Evolutionary conservation across 2,888 invertebrate genomes (phyloP).

Genomic region (Deroplatys truncata): DNA sequence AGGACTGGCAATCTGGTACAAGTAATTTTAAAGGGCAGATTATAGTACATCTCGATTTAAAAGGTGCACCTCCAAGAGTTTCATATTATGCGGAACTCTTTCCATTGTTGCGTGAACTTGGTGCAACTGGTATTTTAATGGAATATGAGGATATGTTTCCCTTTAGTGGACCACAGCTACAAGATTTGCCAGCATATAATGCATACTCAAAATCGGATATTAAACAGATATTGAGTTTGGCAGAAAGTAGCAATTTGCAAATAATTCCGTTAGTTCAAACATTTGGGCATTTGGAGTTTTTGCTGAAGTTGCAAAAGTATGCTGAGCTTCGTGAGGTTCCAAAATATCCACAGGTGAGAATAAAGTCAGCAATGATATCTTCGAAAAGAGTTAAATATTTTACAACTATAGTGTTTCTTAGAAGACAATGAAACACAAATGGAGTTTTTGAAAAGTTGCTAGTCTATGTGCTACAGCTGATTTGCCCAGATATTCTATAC

Average conservation of each 20-base stretch:
- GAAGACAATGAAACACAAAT: no score
- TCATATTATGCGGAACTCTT: conserved; percentile 58
- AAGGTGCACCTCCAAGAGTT: conserved; percentile 75
- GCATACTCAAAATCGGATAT: conserved; percentile 59
- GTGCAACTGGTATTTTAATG: conserved; percentile 73
- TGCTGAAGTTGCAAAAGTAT: conserved; percentile 66
- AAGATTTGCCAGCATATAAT: conserved; percentile 58
- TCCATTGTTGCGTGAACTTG: conserved; percentile 55
- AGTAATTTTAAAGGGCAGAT: conserved; percentile 47
- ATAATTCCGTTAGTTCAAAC: conserved; percentile 81
- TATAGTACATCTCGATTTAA: conserved; percentile 78
- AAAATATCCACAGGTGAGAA: conserved; percentile 47
- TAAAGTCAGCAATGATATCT: not conserved
- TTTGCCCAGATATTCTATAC: no score
- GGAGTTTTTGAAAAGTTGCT: no score
- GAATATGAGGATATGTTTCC: conserved; percentile 91
- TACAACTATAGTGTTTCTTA: not conserved
- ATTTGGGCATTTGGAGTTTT: conserved; percentile 80
- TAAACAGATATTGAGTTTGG: conserved; percentile 51
- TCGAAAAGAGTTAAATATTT: not conserved
- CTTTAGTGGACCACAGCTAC: conserved; percentile 54
- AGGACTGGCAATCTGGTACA: conserved; percentile 19
- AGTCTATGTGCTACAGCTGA: no score
- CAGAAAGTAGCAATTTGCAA: conserved; percentile 55
- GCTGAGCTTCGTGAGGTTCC: conserved; percentile 61